Base-by-base conservation (phyloP, 2,797 vertebrate species). In the Luscinia megarhynchos region DNA sequence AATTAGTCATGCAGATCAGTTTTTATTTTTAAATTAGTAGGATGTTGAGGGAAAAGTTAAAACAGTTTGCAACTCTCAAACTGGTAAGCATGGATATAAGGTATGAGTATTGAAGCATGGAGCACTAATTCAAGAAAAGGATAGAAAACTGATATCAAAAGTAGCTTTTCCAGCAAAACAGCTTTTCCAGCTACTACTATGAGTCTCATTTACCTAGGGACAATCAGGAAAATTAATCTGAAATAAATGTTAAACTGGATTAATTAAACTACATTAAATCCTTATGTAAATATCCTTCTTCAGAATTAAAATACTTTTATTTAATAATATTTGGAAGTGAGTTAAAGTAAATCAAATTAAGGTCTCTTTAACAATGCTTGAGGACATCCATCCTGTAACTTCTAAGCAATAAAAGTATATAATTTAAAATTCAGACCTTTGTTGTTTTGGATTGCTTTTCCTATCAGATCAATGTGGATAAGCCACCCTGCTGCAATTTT, bases 261-360 rank as follows among this genome's bases (percentile, higher is more conserved):
- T 92, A 92, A 90, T 84, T 87, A 79, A 93, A 81, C 12, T 54
- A 19, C 58, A 55, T 73, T 66, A 90, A 93, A 82, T 68, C 12
- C 11, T 11, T 53, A 16, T 59, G 53, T 79, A 93, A 84, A 87
- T 76, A 66, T 13, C 8, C 36, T 89, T 76, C 36, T n/a, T 87
- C 34, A 34, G 45, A 89, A 90, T 62, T 67, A 70, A 84, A 90
- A 69, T 23, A 26, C 8, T 96, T 90, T 94, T 73, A 89, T 84
- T 89, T 69, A 93, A 84, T 94, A 76, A 79, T 59, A 51, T 59
- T 90, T 76, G 48, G 26, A 94, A 93, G 40, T 55, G 48, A 92
- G 27, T 69, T 88, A 72, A 75, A 74, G 43, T 76, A 92, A 93
- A 92, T 82, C 30, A 87, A 84, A 89, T 93, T 82, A 92, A 40